A percentile compares a stretch with the other conserved stretches of the same genome.
Conservation (phyloP, 2,113 vertebrate species). For the Microcebus tavaratra region DNA sequence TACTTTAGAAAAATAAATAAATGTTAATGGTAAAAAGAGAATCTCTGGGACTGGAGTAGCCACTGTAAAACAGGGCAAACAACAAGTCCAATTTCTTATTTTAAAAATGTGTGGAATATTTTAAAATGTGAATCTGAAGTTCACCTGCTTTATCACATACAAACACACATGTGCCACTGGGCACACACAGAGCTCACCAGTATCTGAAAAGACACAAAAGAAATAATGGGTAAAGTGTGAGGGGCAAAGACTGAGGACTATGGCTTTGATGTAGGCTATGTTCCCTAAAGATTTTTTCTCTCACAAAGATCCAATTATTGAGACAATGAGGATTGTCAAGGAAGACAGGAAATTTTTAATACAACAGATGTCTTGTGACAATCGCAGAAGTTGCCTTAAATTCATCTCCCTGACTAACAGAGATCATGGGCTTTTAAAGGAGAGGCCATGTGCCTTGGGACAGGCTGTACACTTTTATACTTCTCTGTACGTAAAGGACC, state of each 20-base stretch:
- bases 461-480: neutral
- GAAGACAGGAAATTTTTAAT: no score
- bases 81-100: neutral
- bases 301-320: no score
- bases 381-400: no score
- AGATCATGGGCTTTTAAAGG: no score
- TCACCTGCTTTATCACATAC: neutral
- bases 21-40: neutral
- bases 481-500: neutral
- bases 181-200: neutral
- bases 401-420: no score
- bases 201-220: neutral
- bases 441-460: no score
- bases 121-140: neutral
- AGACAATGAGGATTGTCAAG: no score
- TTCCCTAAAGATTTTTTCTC: neutral
- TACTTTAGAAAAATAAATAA: constrained; percentile 13
- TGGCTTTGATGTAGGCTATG: neutral
- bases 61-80: constrained; percentile 7
- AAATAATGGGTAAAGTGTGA: neutral
- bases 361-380: no score
- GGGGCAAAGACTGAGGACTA: neutral
- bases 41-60: neutral
- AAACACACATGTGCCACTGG: neutral
- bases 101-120: neutral